These are phyloP conservation scores for Invenusta paracnida DNA, from an alignment of 2,888 invertebrate genomes.

Conservation along the genomic window DNA sequence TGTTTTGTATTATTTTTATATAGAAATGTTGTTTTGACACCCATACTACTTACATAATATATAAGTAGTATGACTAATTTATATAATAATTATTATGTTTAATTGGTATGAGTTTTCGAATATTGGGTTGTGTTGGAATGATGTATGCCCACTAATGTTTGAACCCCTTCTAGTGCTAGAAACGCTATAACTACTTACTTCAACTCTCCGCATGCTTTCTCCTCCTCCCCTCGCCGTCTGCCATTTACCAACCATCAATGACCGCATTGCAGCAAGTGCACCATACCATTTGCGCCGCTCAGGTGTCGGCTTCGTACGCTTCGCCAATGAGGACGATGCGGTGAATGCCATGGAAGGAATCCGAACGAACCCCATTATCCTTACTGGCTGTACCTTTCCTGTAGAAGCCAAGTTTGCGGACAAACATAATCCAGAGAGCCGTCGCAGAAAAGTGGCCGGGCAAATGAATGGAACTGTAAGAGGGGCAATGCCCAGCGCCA, in stretches of 20 bases:
- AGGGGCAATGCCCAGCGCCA: neutral
- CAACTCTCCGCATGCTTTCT: neutral
- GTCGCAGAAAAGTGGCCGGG: conserved; percentile 30
- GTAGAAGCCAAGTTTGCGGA: conserved; percentile 40
- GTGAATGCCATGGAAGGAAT: conserved; percentile 18
- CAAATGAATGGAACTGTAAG: neutral
- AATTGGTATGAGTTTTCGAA: too few species aligned
- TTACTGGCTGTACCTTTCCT: neutral
- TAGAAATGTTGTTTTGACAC: too few species aligned
- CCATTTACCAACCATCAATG: neutral
- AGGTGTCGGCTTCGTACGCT: conserved; percentile 39
- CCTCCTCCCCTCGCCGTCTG: too few species aligned
- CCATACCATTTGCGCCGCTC: neutral
- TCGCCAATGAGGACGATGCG: conserved; percentile 38
- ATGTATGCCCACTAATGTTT: too few species aligned
- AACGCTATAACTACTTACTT: neutral
- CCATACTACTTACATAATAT: too few species aligned
- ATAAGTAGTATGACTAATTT: too few species aligned
- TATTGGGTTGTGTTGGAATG: too few species aligned
- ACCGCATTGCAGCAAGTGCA: neutral
- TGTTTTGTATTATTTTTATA: too few species aligned
- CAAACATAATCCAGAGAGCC: conserved; percentile 40
- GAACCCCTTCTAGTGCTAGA: too few species aligned
- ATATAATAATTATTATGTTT: too few species aligned
- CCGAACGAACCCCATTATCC: neutral